Evolutionary conservation across 2,888 invertebrate genomes (phyloP).

Genomic region (Hedychridium roseum): DNA sequence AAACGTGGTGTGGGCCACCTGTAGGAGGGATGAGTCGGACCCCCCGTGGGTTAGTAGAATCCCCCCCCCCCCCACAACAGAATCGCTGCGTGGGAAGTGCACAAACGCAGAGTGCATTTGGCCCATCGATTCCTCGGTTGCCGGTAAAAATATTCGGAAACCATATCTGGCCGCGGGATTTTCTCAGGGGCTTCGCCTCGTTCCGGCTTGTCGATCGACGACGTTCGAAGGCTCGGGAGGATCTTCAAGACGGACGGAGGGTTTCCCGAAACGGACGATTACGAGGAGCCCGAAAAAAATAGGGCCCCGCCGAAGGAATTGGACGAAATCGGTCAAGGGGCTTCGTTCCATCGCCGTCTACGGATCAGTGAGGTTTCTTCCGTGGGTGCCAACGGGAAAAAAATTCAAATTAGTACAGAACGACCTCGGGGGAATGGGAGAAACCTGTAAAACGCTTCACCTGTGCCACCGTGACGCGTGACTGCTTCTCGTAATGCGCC

Average conservation of each 20-base stretch:
- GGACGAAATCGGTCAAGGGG: too few species aligned
- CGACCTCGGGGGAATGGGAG: slow-evolving; percentile 14
- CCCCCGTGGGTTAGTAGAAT: slow-evolving; percentile 11
- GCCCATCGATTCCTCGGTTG: slow-evolving; percentile 8
- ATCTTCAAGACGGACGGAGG: slow-evolving; percentile 2
- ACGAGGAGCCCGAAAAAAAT: too few species aligned
- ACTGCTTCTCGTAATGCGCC: slow-evolving; percentile 10
- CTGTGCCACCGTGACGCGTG: slow-evolving; percentile 30
- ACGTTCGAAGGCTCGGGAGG: not conserved
- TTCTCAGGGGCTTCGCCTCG: slow-evolving; percentile 24
- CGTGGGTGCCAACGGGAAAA: not conserved
- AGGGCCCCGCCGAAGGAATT: too few species aligned
- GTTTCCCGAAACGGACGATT: slow-evolving; percentile 25
- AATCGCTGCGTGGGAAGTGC: slow-evolving; percentile 13
- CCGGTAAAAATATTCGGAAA: slow-evolving; percentile 37
- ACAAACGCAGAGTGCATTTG: slow-evolving; percentile 33
- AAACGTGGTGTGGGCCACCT: slow-evolving; percentile 37
- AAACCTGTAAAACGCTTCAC: slow-evolving; percentile 38
- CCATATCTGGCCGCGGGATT: slow-evolving; percentile 21
- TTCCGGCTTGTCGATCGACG: slow-evolving; percentile 13
- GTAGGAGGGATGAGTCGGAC: slow-evolving; percentile 27
- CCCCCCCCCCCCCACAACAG: slow-evolving; percentile 24
- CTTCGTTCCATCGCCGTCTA: slow-evolving; percentile 9
- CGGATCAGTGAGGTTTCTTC: not conserved
- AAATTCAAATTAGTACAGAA: not conserved